phyloP scores from a whole-genome alignment of 2,888 invertebrate genomes.

The Sinelater perroti region DNA sequence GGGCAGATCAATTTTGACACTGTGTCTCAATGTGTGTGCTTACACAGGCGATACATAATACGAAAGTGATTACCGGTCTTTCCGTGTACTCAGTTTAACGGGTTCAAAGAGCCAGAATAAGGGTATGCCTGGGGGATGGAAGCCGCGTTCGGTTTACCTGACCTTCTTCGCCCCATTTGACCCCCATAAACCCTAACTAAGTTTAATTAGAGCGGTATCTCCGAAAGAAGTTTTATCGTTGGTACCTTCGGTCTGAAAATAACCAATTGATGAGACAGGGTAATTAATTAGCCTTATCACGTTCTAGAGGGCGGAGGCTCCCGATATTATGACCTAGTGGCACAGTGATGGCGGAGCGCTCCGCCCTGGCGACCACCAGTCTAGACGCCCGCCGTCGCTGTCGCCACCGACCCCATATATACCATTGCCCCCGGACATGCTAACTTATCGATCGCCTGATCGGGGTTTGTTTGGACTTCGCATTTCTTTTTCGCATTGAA shows the following conservation, averaged over 20 bases:
- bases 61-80: slow-evolving; percentile 20
- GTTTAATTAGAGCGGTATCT: slow-evolving; percentile 17
- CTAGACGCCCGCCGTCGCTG: slow-evolving; percentile 57
- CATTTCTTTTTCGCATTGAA: slow-evolving; percentile 23
- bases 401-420: slow-evolving; percentile 50
- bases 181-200: slow-evolving; percentile 26
- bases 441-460: slow-evolving; percentile 44
- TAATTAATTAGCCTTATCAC: slow-evolving; percentile 13
- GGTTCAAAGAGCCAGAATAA: slow-evolving; percentile 25
- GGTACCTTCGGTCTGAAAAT: slow-evolving; percentile 5
- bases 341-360: slow-evolving; percentile 49
- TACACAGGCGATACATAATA: too few species aligned
- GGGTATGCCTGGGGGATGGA: slow-evolving; percentile 34
- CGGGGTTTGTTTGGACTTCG: slow-evolving; percentile 22
- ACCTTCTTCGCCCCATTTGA: slow-evolving; percentile 34
- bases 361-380: slow-evolving; percentile 57
- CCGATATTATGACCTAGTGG: slow-evolving; percentile 49
- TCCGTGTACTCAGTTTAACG: slow-evolving; percentile 41
- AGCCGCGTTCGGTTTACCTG: slow-evolving; percentile 36
- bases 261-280: slow-evolving; percentile 7
- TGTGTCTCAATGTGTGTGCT: too few species aligned
- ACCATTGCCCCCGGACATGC: slow-evolving; percentile 51
- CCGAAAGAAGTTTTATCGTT: slow-evolving; percentile 11
- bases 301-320: slow-evolving; percentile 10
- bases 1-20: too few species aligned